Conservation (phyloP, 1,140 invertebrate species). For the Drosophila navojoa region DNA sequence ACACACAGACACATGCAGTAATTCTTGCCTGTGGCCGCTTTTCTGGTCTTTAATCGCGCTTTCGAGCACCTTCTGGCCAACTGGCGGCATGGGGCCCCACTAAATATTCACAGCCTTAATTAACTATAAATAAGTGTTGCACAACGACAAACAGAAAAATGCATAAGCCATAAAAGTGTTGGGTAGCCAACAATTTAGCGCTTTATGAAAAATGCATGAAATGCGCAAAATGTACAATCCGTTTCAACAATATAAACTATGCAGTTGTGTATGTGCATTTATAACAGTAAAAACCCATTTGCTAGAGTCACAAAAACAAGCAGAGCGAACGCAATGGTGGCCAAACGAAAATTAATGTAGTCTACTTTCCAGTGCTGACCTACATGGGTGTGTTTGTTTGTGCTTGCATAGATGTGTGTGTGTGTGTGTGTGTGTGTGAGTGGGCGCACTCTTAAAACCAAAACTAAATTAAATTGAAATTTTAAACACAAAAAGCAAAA, state of each 20-base stretch:
- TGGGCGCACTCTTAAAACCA: conserved; percentile 67
- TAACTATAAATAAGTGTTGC: conserved; percentile 30
- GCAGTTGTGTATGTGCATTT: conserved; percentile 21
- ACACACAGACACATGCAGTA: conserved; percentile 26
- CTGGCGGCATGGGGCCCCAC: conserved; percentile 29
- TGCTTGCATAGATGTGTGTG: background rate
- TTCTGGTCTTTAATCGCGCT: conserved; percentile 48
- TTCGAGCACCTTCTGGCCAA: conserved; percentile 21
- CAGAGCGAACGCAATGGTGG: conserved; percentile 32
- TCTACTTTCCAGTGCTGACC: conserved; percentile 75
- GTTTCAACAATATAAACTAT: conserved; percentile 65
- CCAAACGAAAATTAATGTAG: conserved; percentile 79
- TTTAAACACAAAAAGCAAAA: conserved; percentile 69
- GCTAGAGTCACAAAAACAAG: conserved; percentile 62
- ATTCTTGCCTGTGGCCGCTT: conserved; percentile 23
- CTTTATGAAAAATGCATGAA: conserved; percentile 69
- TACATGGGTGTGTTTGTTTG: conserved; percentile 41
- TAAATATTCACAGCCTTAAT: conserved; percentile 3
- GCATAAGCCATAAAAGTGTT: conserved; percentile 45
- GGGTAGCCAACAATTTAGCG: conserved; percentile 61
- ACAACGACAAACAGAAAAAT: conserved; percentile 15
- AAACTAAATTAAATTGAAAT: conserved; percentile 83
- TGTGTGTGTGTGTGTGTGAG: conserved; percentile 13
- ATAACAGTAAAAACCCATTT: conserved; percentile 66
- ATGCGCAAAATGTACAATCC: conserved; percentile 41